These are phyloP conservation scores for Decapterus maruadsi DNA, from an alignment of 2,797 vertebrate genomes.

Conservation along the genomic window DNA sequence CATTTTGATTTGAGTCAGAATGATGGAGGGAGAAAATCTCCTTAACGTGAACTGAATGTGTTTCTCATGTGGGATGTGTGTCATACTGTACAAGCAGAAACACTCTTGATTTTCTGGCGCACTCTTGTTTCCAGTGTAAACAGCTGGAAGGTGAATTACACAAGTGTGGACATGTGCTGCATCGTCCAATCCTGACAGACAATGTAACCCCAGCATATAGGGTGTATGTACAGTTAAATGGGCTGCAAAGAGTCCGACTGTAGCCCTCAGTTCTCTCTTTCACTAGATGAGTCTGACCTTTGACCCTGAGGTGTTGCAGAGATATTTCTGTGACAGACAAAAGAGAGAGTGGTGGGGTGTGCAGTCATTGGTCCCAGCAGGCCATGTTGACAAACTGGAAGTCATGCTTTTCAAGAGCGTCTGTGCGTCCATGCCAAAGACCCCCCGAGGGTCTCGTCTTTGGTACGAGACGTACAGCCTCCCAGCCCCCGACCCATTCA, in stretches of 20 bases:
- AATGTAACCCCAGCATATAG: not conserved
- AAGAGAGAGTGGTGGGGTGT: constrained; percentile 20
- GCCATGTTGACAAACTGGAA: constrained; percentile 54
- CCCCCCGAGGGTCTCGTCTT: too few relatives aligned
- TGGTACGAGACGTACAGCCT: too few relatives aligned
- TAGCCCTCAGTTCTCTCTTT: constrained; percentile 18
- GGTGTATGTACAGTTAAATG: not conserved
- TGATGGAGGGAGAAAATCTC: constrained; percentile 7
- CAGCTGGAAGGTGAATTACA: too few relatives aligned
- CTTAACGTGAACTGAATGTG: not conserved
- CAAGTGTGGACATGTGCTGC: not conserved
- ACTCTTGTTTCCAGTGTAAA: not conserved
- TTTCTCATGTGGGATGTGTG: not conserved
- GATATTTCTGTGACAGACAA: constrained; percentile 48
- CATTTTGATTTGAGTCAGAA: not conserved
- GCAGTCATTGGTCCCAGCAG: constrained; percentile 29
- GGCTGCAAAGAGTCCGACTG: not conserved
- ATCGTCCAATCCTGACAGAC: not conserved
- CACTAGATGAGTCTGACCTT: constrained; percentile 20
- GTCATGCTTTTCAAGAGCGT: constrained; percentile 41
- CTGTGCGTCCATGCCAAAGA: constrained; percentile 42
- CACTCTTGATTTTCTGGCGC: not conserved
- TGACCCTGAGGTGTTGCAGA: constrained; percentile 38
- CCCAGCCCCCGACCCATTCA: not conserved
- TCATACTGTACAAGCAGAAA: not conserved